Evolutionary conservation across 2,113 vertebrate species (phyloP).

Genomic region (Macquaria ambigua): DNA sequence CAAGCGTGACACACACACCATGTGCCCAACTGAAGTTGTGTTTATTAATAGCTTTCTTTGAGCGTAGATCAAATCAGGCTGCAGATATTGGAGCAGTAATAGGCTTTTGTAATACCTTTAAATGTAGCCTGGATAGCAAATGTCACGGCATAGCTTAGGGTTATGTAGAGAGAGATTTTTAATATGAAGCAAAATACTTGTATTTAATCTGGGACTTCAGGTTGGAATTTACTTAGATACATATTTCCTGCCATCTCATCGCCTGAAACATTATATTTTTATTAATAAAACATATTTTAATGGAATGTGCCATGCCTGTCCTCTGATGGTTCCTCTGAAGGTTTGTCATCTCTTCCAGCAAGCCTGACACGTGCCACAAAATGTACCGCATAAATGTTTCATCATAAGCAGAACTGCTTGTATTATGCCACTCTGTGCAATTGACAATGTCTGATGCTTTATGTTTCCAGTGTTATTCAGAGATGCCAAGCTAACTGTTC

Average conservation of each 20-base stretch:
- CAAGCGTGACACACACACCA: conserved; percentile 54
- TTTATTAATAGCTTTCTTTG: conserved; percentile 75
- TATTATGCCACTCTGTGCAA: conserved; percentile 35
- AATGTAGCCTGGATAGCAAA: conserved; percentile 52
- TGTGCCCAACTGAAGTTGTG: conserved; percentile 45
- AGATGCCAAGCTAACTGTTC: conserved; percentile 41
- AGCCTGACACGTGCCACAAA: conserved; percentile 38
- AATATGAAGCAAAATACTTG: conserved; percentile 42
- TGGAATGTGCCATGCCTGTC: conserved; percentile 35
- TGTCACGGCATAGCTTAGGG: conserved; percentile 45
- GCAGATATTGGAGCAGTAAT: conserved; percentile 58
- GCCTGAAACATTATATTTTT: conserved; percentile 37
- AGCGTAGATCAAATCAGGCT: conserved; percentile 61
- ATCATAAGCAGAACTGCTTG: conserved; percentile 44
- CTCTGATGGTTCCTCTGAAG: conserved; percentile 24
- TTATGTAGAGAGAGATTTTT: conserved; percentile 41
- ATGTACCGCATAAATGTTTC: conserved; percentile 65
- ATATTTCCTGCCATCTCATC: conserved; percentile 26
- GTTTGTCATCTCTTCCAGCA: conserved; percentile 33
- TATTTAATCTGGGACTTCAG: conserved; percentile 18
- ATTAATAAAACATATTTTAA: conserved; percentile 66
- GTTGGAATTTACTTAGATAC: conserved; percentile 29
- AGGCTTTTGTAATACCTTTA: conserved; percentile 63
- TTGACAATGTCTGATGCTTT: conserved; percentile 34
- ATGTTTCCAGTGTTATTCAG: conserved; percentile 20